These are phyloP conservation scores for Osmerus eperlanus DNA, from an alignment of 2,113 vertebrate species.

Conservation along the genomic window DNA sequence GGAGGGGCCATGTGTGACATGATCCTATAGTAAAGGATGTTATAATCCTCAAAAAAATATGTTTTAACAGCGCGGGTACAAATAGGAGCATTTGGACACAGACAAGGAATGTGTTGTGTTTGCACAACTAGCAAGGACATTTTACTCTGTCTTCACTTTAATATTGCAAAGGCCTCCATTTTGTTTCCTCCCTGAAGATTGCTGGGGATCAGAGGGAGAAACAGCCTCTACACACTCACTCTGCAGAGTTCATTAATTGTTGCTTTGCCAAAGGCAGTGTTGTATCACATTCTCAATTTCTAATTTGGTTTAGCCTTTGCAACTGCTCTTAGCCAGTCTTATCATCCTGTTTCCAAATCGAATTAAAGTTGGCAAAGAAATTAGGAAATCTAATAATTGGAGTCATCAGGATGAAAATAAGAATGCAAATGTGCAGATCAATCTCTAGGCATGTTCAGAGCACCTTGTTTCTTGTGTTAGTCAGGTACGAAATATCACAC, in stretches of 20 bases:
- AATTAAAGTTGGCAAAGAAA: conserved; percentile 51
- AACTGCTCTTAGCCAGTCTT: conserved; percentile 50
- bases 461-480: too few species aligned
- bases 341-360: conserved; percentile 49
- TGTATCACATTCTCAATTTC: conserved; percentile 55
- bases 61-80: not conserved
- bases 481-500: too few species aligned
- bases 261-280: conserved; percentile 51
- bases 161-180: not conserved
- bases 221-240: conserved; percentile 41
- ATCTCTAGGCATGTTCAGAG: too few species aligned
- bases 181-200: not conserved
- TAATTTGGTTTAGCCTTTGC: conserved; percentile 48
- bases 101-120: too few species aligned
- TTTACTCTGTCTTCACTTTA: too few species aligned
- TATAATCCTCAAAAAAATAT: too few species aligned
- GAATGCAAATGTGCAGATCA: not conserved
- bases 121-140: too few species aligned
- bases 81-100: not conserved
- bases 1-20: too few species aligned
- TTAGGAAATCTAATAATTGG: conserved; percentile 31
- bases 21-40: too few species aligned
- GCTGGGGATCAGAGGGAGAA: not conserved
- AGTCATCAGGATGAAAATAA: conserved; percentile 14
- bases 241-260: conserved; percentile 55